Evolutionary conservation across 2,797 vertebrate genomes (phyloP).

Genomic region (Acipenser transmontanus): DNA sequence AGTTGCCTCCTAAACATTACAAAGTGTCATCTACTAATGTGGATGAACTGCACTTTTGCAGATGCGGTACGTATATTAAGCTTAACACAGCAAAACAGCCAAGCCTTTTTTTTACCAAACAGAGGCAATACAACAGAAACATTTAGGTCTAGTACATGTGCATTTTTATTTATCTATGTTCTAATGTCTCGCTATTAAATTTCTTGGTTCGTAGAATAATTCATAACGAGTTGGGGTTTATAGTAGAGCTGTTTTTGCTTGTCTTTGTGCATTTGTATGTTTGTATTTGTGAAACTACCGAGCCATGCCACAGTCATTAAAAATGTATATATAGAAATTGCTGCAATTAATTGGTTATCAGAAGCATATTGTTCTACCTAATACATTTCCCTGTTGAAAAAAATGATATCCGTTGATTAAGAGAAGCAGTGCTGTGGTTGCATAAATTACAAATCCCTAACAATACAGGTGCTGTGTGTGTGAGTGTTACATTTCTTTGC

Average conservation of each 20-base stretch:
- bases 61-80: neutral
- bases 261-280: neutral
- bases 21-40: conserved; percentile 9
- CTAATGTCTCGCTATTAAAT: neutral
- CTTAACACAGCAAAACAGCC: conserved; percentile 5
- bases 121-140: conserved; percentile 2
- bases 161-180: conserved; percentile 5
- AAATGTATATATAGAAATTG: neutral
- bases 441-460: too few relatives aligned
- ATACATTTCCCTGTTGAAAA: neutral
- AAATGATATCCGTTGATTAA: neutral
- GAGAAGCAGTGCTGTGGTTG: neutral
- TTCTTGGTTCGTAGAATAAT: neutral
- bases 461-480: too few relatives aligned
- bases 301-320: neutral
- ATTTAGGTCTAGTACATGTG: neutral
- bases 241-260: conserved; percentile 8
- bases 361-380: neutral
- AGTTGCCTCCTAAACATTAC: neutral
- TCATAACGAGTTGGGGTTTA: neutral
- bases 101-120: conserved; percentile 9
- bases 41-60: neutral
- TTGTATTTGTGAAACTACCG: neutral
- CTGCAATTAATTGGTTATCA: neutral
- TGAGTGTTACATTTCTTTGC: too few relatives aligned